Evolutionary conservation across 92 coral and sea anemone genomes (phyloP), one percentile per base, ranked within the genome.

Genomic region (Umimayanthus kanabou): DNA sequence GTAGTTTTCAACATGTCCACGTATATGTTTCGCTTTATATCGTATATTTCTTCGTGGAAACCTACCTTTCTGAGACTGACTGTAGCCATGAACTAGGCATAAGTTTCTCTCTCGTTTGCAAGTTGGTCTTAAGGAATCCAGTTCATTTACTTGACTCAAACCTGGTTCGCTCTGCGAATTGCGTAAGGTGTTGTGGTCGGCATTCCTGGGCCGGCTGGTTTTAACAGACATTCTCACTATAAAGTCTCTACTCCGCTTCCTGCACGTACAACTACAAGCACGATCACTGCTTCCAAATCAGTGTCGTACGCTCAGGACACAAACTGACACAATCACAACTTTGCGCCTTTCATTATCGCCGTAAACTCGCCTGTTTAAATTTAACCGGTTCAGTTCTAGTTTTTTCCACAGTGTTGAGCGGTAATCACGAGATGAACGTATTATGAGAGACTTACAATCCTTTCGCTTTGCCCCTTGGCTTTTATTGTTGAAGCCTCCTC

Each of bases 141-240:
- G 9, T n/a, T 78, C 66, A n/a, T 26, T 78, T 45, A 47, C n/a
- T 18, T 30, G 23, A 39, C 47, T 49, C 55, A 78, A 26, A 14
- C 81, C 66, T 25, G 81, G 81, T 10, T 78, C 81, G 33, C 81
- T 78, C 40, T 37, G 55, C 3, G 81, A 78, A 6, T 47, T 78
- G 29, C 65, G 81, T 58, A 78, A 45, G 64, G 55, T 78, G 49
- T 15, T 26, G 64, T 78, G 65, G 49, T 47, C 30, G 53, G 64
- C 65, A 2, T 39, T 13, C 13, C 23, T 78, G 39, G 39, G n/a
- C 29, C 57, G 81, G 9, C 6, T 47, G 30, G 15, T 4, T 37
- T 45, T 22, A 39, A 39, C 65, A 11, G 55, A 47, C 81, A 78
- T 78, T 49, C 30, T 49, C 39, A 78, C 39, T 78, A 20, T n/a